Conservation (phyloP, 2,113 vertebrate species). For the Spheniscus mendiculus region DNA sequence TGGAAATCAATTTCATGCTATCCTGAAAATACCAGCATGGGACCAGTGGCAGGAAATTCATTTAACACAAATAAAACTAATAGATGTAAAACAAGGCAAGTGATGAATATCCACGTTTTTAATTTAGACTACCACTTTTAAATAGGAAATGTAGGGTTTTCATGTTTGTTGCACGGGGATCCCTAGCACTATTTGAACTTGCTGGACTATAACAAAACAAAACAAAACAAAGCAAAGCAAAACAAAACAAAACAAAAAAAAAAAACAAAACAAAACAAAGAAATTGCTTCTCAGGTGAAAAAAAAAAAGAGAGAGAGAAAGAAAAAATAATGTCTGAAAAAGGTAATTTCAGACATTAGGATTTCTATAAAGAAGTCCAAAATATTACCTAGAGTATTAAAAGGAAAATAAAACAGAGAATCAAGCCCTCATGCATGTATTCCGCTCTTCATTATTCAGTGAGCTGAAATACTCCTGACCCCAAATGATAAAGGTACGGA, state of each 20-base stretch:
- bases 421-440: not conserved
- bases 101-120: not conserved
- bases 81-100: not conserved
- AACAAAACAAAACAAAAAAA: not conserved
- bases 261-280: not conserved
- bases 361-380: not conserved
- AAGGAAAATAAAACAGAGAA: not conserved
- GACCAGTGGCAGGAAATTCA: not conserved
- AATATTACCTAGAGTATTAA: not conserved
- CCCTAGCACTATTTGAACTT: not conserved
- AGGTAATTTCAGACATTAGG: not conserved
- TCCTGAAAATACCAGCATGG: not conserved
- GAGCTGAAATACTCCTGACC: not conserved
- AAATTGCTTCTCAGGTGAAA: not conserved
- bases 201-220: not conserved
- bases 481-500: not conserved
- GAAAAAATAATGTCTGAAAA: not conserved
- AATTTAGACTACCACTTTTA: not conserved
- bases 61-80: not conserved
- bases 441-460: not conserved
- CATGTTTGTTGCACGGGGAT: not conserved
- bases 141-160: not conserved
- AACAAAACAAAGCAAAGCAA: not conserved
- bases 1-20: not conserved
- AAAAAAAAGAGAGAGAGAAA: accelerated